Base-by-base conservation (phyloP, 2,797 vertebrate species). In the Botia kubotai region DNA sequence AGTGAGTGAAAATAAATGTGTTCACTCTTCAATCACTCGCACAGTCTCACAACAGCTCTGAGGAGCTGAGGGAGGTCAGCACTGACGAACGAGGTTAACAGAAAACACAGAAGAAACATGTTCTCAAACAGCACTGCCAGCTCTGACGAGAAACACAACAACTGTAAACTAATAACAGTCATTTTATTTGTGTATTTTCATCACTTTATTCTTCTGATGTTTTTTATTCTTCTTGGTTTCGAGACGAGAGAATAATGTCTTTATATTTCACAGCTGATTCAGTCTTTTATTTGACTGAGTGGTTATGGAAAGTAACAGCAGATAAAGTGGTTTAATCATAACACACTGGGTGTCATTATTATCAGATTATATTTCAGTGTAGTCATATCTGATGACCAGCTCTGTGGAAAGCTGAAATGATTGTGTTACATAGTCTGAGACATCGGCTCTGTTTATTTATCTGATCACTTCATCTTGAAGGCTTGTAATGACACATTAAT, bases 351-450 rank as follows among this genome's bases (percentile, higher is more conserved):
- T 16, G 16, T 71, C 68, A 62, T 79, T 71, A 77, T 70, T 69
- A 60, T 77, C 75, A 77, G 53, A 77, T 77, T 77, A 79, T 70
- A 70, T 78, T 69, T 50, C 43, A 71, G 43, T 50, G 23, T 39
- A 79, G 71, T 79, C 57, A 63, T 36, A 43, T 39, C 68, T 79
- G 77, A 79, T 79, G 67, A 62, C 67, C 77, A 71, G 71, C 68
- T 55, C 77, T 1, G 46, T 50, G 77, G 77, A 79, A 79, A 77
- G 19, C 75, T 60, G 29, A 77, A 69, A 70, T 48, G 21, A 78
- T 70, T 62, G 29, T n/a, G 39, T 50, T 33, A 48, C 13, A n/a
- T 36, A 79, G 53, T 62, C 14, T 62, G 39, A 79, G 62, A 52
- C 33, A 46, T 36, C 6, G 2, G 46, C 62, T 63, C 57, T 50